These are phyloP conservation scores for Egretta garzetta DNA, from an alignment of 2,113 vertebrate species.

Conservation along the genomic window DNA sequence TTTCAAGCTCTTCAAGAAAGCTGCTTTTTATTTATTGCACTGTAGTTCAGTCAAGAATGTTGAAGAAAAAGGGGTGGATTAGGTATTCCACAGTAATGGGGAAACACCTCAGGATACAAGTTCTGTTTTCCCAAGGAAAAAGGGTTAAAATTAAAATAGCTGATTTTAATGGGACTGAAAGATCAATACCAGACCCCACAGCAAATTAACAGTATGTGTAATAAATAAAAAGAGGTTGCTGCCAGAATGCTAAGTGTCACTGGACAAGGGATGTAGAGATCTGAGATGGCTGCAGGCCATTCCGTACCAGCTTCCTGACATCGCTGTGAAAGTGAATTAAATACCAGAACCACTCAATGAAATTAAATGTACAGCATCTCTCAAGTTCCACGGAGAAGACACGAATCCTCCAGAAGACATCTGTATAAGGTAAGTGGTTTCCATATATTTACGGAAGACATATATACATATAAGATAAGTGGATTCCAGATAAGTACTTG, in stretches of 20 bases:
- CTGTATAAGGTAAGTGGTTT: not conserved
- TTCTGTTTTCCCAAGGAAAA: not conserved
- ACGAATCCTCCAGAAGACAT: not conserved
- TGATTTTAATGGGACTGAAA: not conserved
- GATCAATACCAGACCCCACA: not conserved
- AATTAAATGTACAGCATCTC: not conserved
- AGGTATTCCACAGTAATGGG: not conserved
- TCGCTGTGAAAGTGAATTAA: not conserved
- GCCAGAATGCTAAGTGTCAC: not conserved
- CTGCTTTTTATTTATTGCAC: not conserved
- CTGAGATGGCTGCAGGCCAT: not conserved
- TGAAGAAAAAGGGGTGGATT: not conserved
- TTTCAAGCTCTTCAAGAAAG: not conserved
- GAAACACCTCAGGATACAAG: not conserved
- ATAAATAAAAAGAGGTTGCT: not conserved
- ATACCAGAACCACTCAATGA: not conserved
- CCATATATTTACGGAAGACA: not conserved
- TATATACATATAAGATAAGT: not conserved
- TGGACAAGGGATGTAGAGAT: not conserved
- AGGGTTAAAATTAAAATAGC: constrained; percentile 4
- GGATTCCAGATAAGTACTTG: not conserved
- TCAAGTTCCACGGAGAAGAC: not conserved
- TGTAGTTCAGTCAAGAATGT: not conserved
- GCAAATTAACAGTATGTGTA: constrained; percentile 1
- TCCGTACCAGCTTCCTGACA: not conserved